phyloP scores from a whole-genome alignment of 2,113 vertebrate species.

The Megaptera novaeangliae region DNA sequence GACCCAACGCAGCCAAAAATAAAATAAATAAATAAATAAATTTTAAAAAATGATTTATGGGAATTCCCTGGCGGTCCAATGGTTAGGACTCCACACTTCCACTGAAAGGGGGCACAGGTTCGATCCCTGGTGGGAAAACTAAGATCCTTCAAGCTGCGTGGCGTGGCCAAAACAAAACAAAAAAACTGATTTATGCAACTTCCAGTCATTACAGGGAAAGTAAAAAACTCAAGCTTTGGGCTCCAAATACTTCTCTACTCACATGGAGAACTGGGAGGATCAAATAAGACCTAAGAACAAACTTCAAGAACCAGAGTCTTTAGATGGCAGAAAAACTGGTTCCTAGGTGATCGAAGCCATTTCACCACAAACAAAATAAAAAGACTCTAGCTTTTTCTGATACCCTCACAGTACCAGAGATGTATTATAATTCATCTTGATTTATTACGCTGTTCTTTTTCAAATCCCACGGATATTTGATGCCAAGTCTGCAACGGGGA shows the following conservation, averaged over 20 bases:
- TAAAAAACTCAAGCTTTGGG: not conserved
- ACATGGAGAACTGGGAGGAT: not conserved
- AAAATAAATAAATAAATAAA: no score
- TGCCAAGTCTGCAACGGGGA: not conserved
- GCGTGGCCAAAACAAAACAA: no score
- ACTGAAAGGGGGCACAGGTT: no score
- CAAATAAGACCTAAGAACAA: slow-evolving; percentile 32
- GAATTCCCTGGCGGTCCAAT: no score
- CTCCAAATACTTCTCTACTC: slow-evolving; percentile 26
- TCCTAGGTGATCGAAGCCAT: not conserved
- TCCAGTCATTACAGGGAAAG: not conserved
- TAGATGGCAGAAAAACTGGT: slow-evolving; percentile 19
- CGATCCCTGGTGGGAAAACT: no score
- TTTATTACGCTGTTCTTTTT: not conserved
- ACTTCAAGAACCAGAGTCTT: slow-evolving; percentile 20
- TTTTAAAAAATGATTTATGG: no score
- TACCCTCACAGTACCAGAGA: not conserved
- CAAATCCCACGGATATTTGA: not conserved
- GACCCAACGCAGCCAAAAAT: no score
- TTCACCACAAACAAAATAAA: slow-evolving; percentile 30
- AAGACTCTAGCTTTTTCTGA: not conserved
- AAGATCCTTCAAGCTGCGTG: no score
- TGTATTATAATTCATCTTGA: not conserved
- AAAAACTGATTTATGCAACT: not conserved
- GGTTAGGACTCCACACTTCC: no score